phyloP scores from a whole-genome alignment of 2,888 invertebrate genomes.

The Tipula helvola region DNA sequence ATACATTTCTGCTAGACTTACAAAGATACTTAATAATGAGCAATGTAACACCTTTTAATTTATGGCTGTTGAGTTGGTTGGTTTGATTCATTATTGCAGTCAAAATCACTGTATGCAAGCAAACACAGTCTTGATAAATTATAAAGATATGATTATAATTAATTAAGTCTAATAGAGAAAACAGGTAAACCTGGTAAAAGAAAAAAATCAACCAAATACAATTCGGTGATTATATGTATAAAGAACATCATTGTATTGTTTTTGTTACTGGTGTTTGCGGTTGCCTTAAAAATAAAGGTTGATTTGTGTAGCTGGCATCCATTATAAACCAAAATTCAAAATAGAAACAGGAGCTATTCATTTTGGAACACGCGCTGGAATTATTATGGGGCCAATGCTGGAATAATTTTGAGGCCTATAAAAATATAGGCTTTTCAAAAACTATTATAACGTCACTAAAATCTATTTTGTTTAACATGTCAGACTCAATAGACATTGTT shows the following conservation, averaged over 20 bases:
- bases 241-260: neutral
- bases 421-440: too few species aligned
- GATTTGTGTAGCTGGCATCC: neutral
- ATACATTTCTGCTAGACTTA: neutral
- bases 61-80: neutral
- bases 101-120: neutral
- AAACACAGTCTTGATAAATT: neutral
- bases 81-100: neutral
- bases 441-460: too few species aligned
- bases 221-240: neutral
- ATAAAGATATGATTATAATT: neutral
- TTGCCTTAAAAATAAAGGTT: neutral
- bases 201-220: neutral
- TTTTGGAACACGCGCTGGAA: too few species aligned
- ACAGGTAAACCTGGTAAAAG: neutral
- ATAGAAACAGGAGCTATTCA: too few species aligned
- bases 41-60: neutral
- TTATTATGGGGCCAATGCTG: too few species aligned
- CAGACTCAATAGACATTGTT: too few species aligned
- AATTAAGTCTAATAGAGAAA: neutral
- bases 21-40: neutral
- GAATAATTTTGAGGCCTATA: too few species aligned
- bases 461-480: too few species aligned
- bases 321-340: too few species aligned
- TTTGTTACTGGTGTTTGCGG: neutral